These are phyloP conservation scores for Anabas testudineus DNA, from an alignment of 2,797 vertebrate species.

Conservation along the genomic window DNA sequence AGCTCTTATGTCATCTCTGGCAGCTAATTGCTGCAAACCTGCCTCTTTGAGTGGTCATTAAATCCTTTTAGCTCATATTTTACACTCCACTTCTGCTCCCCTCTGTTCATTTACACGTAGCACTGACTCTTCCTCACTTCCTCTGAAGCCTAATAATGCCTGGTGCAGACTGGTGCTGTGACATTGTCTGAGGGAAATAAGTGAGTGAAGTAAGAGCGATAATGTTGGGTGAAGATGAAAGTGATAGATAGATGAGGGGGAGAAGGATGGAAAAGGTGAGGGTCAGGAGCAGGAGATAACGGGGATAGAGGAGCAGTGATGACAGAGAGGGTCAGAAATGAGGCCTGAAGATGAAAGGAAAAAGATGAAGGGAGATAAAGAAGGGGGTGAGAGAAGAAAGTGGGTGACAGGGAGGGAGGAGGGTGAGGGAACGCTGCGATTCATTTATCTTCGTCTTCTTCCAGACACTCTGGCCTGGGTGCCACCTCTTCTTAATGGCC, in stretches of 20 bases:
- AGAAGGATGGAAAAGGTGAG: constrained; percentile 13
- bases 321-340: constrained; percentile 23
- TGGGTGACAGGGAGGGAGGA: constrained; percentile 19
- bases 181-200: constrained; percentile 11
- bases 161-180: not conserved
- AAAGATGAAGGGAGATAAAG: not conserved
- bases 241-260: constrained; percentile 18
- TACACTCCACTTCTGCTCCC: constrained; percentile 20
- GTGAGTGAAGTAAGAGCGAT: not conserved
- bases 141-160: constrained; percentile 60
- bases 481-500: constrained; percentile 66
- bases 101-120: constrained; percentile 31
- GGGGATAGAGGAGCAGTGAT: not conserved
- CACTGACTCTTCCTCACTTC: not conserved
- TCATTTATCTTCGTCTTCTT: constrained; percentile 76
- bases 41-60: constrained; percentile 61
- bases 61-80: constrained; percentile 56
- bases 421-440: constrained; percentile 39
- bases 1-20: constrained; percentile 34
- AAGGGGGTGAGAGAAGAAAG: not conserved
- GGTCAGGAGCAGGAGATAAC: constrained; percentile 6
- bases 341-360: constrained; percentile 5
- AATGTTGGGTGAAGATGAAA: constrained; percentile 32
- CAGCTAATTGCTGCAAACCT: constrained; percentile 62
- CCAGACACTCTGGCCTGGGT: constrained; percentile 53